A percentile compares a stretch with the other conserved stretches of the same genome.
These are phyloP conservation scores for Drosophila malerkotliana DNA, from an alignment of 1,140 invertebrate genomes.

Conservation along the genomic window DNA sequence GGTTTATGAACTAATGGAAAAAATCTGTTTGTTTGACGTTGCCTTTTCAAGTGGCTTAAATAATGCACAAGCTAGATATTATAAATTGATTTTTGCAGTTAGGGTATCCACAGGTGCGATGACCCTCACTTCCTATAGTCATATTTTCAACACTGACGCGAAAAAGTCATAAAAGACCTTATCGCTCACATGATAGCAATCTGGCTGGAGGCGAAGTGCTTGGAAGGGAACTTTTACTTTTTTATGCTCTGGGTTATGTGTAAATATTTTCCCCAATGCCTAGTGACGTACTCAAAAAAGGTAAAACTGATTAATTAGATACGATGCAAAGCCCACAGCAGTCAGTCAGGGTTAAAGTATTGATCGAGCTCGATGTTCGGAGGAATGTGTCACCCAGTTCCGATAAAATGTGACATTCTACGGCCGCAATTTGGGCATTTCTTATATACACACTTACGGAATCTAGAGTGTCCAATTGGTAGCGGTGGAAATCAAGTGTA, in stretches of 20 bases:
- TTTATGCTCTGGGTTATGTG: constrained; percentile 36
- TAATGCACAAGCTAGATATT: neutral
- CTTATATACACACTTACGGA: constrained; percentile 1
- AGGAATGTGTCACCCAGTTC: constrained; percentile 33
- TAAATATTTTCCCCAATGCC: constrained; percentile 26
- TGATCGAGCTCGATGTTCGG: constrained; percentile 13
- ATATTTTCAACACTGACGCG: constrained; percentile 28
- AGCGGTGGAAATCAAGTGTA: constrained; percentile 32
- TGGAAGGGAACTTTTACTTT: constrained; percentile 29
- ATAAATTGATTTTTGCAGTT: constrained; percentile 1
- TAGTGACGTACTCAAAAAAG: constrained; percentile 37
- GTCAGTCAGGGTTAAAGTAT: constrained; percentile 43
- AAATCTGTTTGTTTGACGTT: neutral
- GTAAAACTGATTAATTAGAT: constrained; percentile 46
- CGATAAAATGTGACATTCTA: constrained; percentile 24
- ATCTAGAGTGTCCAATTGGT: constrained; percentile 17
- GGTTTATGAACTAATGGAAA: neutral
- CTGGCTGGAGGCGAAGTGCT: constrained; percentile 9
- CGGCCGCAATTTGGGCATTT: constrained; percentile 9
- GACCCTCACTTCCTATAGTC: neutral
- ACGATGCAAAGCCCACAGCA: constrained; percentile 28
- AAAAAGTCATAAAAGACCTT: constrained; percentile 50
- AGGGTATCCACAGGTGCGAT: constrained; percentile 14
- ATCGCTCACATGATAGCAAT: constrained; percentile 60
- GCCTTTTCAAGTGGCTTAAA: neutral